Evolutionary conservation across 1,140 invertebrate species (phyloP).

Genomic region (Melipona quadrifasciata): DNA sequence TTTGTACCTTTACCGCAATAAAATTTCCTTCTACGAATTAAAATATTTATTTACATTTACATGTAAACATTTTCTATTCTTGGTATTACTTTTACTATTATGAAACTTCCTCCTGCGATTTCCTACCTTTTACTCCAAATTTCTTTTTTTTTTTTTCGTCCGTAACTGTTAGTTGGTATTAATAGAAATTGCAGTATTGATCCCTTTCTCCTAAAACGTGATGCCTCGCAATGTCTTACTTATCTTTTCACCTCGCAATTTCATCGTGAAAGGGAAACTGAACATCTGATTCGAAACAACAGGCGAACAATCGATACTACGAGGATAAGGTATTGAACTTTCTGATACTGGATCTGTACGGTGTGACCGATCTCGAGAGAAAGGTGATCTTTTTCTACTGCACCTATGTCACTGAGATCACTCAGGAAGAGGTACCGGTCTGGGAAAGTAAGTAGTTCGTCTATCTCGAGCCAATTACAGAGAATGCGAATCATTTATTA

Average conservation of each 20-base stretch:
- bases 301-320: conserved; percentile 74
- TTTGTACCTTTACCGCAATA: too few relatives aligned
- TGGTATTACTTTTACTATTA: too few relatives aligned
- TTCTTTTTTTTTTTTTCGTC: too few relatives aligned
- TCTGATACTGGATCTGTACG: conserved; percentile 74
- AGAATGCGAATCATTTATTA: background rate
- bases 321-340: conserved; percentile 77
- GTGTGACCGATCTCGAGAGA: conserved; percentile 76
- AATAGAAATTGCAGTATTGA: background rate
- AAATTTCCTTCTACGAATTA: too few relatives aligned
- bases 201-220: background rate
- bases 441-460: conserved; percentile 81
- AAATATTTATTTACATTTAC: too few relatives aligned
- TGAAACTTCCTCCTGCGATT: too few relatives aligned
- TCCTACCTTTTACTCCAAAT: too few relatives aligned
- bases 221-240: too few relatives aligned
- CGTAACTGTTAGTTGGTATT: too few relatives aligned
- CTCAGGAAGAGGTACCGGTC: conserved; percentile 83
- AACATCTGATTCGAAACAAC: conserved; percentile 10
- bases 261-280: background rate
- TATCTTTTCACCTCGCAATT: background rate
- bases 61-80: too few relatives aligned
- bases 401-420: conserved; percentile 81
- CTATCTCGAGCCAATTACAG: background rate
- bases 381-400: conserved; percentile 83